Evolutionary conservation across 1,140 invertebrate genomes (phyloP).

Genomic region (Oryctes rhinoceros): DNA sequence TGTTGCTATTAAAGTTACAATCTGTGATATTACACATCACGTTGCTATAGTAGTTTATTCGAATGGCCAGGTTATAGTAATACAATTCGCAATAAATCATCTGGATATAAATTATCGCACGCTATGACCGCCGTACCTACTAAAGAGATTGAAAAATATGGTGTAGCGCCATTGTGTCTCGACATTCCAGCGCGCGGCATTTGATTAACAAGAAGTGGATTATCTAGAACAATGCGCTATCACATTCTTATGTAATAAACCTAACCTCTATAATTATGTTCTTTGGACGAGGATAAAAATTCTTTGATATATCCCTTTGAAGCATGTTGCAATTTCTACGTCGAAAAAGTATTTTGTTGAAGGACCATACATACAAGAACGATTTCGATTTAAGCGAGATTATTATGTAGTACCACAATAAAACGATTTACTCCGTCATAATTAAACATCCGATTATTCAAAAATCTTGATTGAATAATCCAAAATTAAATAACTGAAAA

Average conservation of each 20-base stretch:
- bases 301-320: no score
- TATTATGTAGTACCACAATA: no score
- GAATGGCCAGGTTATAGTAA: background rate
- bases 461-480: no score
- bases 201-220: slow-evolving; percentile 27
- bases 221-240: slow-evolving; percentile 11
- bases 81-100: slow-evolving; percentile 25
- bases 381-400: no score
- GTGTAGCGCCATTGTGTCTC: slow-evolving; percentile 15
- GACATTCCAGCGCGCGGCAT: background rate
- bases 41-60: background rate
- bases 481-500: no score
- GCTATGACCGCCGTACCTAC: background rate
- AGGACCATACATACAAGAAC: no score
- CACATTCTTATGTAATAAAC: background rate
- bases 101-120: slow-evolving; percentile 22
- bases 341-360: no score
- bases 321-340: no score
- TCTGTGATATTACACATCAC: background rate
- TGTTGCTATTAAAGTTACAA: slow-evolving; percentile 9
- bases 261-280: background rate
- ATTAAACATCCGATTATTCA: no score
- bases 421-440: no score
- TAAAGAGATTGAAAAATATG: background rate
- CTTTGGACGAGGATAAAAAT: background rate